These are phyloP conservation scores for Ariopsis seemanni DNA, from an alignment of 2,113 vertebrate species.

Conservation along the genomic window DNA sequence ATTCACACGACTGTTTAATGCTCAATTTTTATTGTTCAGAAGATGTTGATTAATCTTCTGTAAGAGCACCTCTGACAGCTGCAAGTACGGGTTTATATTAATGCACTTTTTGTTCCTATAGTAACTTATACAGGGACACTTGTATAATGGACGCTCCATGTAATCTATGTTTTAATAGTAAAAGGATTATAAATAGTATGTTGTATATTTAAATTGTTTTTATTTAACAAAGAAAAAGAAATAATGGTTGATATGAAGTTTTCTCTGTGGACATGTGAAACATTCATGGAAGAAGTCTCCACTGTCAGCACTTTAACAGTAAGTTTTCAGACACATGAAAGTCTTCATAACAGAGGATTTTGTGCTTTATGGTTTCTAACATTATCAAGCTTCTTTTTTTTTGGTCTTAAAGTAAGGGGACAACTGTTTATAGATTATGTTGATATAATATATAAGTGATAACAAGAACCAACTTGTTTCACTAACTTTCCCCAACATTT, in stretches of 20 bases:
- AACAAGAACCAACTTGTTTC: not conserved
- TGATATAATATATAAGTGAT: not conserved
- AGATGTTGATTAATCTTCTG: not conserved
- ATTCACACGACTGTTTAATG: not conserved
- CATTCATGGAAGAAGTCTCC: not conserved
- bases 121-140: not conserved
- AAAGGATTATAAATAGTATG: not conserved
- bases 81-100: not conserved
- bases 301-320: not conserved
- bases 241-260: not conserved
- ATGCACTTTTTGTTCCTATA: not conserved
- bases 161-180: not conserved
- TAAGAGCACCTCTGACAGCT: not conserved
- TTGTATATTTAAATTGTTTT: not conserved
- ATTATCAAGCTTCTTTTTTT: not conserved
- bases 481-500: not conserved
- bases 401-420: not conserved
- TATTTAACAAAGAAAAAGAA: not conserved
- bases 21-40: not conserved
- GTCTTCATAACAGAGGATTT: not conserved
- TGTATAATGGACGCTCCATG: not conserved
- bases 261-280: not conserved
- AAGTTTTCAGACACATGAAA: not conserved
- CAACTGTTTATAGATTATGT: not conserved
- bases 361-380: not conserved